These are phyloP conservation scores for Melanotaenia duboulayi DNA, from an alignment of 2,113 vertebrate genomes.

Conservation along the genomic window DNA sequence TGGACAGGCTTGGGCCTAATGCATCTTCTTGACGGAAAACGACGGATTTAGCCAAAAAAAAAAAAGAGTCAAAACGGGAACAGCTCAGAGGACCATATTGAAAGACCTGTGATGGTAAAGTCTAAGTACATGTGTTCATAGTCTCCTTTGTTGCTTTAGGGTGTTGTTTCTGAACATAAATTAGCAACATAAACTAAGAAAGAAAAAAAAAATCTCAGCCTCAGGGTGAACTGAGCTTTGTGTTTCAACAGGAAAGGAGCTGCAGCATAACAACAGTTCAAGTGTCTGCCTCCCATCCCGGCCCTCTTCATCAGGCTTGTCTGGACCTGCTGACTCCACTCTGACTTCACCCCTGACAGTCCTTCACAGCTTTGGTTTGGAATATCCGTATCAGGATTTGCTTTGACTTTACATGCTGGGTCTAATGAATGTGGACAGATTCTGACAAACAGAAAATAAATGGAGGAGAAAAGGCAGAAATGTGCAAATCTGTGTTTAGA, in stretches of 20 bases:
- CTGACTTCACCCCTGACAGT: conserved; percentile 16
- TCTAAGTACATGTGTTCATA: conserved; percentile 44
- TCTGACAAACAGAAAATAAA: too few species aligned
- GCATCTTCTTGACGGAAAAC: conserved; percentile 29
- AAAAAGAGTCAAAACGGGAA: conserved; percentile 39
- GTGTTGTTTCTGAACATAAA: conserved; percentile 58
- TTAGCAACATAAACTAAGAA: conserved; percentile 58
- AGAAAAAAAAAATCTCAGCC: conserved; percentile 34
- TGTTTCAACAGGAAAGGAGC: conserved; percentile 63
- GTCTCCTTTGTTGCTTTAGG: conserved; percentile 48
- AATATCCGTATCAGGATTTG: background rate
- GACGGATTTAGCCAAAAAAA: background rate
- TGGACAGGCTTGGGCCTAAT: conserved; percentile 40
- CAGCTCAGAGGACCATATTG: conserved; percentile 28
- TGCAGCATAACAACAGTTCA: conserved; percentile 57
- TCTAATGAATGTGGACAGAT: too few species aligned
- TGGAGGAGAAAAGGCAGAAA: too few species aligned
- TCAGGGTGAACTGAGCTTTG: conserved; percentile 31
- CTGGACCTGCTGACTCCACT: conserved; percentile 46
- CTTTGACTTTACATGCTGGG: background rate
- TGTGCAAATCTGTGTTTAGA: too few species aligned
- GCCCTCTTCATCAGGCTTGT: conserved; percentile 47
- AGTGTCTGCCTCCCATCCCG: conserved; percentile 36
- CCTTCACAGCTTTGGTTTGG: background rate
- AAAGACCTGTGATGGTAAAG: background rate